Evolutionary conservation across 2,797 vertebrate genomes (phyloP).

Genomic region (Yasuhikotakia modesta): DNA sequence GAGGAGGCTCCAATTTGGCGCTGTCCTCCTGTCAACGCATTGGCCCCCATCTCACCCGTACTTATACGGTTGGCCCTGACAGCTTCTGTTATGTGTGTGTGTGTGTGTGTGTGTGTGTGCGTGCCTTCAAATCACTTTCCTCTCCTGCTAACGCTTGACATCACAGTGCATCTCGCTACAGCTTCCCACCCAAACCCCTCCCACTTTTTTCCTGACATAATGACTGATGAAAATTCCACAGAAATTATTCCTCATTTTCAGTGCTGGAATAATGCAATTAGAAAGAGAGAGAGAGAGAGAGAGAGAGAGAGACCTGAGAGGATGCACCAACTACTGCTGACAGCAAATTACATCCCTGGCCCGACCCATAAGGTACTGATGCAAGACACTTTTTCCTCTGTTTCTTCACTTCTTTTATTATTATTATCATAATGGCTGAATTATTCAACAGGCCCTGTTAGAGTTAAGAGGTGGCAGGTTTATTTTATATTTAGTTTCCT

Average conservation of each 20-base stretch:
- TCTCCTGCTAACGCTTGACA: constrained; percentile 70
- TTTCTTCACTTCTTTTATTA: constrained; percentile 41
- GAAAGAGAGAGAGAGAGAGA: constrained; percentile 43
- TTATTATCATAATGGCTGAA: constrained; percentile 83
- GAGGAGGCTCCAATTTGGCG: constrained; percentile 62
- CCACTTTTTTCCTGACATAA: constrained; percentile 50
- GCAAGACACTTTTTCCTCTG: constrained; percentile 69
- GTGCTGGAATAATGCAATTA: constrained; percentile 62
- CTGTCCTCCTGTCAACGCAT: constrained; percentile 57
- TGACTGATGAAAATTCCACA: constrained; percentile 65
- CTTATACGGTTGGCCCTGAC: constrained; percentile 56
- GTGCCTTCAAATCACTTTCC: constrained; percentile 32
- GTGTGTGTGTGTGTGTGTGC: constrained; percentile 43
- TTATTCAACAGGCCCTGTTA: constrained; percentile 85
- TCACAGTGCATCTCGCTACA: constrained; percentile 60
- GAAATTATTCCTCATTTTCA: constrained; percentile 76
- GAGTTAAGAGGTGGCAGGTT: constrained; percentile 73
- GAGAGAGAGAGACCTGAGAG: constrained; percentile 26
- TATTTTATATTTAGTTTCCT: constrained; percentile 84
- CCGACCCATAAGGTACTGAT: constrained; percentile 74
- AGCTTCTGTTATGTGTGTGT: constrained; percentile 52
- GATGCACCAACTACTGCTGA: constrained; percentile 64
- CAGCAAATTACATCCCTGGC: constrained; percentile 79
- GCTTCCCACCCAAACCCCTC: constrained; percentile 21
- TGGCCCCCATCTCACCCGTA: constrained; percentile 63